Base-by-base conservation (phyloP, 2,797 vertebrate species). In the Hydrophis major region DNA sequence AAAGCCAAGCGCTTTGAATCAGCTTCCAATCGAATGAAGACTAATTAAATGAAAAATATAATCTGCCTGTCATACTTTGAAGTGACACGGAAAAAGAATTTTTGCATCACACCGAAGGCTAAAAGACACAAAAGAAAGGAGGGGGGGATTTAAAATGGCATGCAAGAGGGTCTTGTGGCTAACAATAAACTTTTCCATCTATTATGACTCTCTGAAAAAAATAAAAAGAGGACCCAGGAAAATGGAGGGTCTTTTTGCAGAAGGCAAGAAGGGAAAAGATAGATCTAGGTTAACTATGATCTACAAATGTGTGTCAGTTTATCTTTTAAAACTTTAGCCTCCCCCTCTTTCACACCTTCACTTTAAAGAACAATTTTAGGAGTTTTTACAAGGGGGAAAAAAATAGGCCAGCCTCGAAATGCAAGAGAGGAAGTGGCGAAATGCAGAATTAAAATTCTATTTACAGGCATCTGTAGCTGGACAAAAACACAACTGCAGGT, bases 31-130 rank as follows among this genome's bases (percentile, higher is more conserved):
- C 1, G 4, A 10, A 47, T 25, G 22, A 83, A 47, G 42, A 10
- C 22, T 25, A 83, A 83, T 11, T 47, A 12, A 53, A 53, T 53
- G 50, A 53, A 83, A 32, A 47, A 4, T 47, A 83, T 55, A 25
- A 83, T 47, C 22, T 25, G 42, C 78, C 42, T 47, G 20, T 22
- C 92, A 25, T n/a, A 66, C 37, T 86, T 89, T 5, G n/a, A 92
- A 27, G 61, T 8, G 78, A 69, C 32, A 28, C 20, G 42, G 55
- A 56, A 42, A 22, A 27, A 3, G 63, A 13, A 59, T n/a, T 90
- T 94, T 89, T 66, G 92, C 87, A 94, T 93, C 95, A 94, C 94
- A 94, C 53, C 89, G 59, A 90, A 92, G 96, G 93, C n/a, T 89
- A 90, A 93, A 92, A 8, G 37, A 47, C 32, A 83, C 74, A 22